phyloP scores from a whole-genome alignment of 2,888 invertebrate species.

The Timandra comae region DNA sequence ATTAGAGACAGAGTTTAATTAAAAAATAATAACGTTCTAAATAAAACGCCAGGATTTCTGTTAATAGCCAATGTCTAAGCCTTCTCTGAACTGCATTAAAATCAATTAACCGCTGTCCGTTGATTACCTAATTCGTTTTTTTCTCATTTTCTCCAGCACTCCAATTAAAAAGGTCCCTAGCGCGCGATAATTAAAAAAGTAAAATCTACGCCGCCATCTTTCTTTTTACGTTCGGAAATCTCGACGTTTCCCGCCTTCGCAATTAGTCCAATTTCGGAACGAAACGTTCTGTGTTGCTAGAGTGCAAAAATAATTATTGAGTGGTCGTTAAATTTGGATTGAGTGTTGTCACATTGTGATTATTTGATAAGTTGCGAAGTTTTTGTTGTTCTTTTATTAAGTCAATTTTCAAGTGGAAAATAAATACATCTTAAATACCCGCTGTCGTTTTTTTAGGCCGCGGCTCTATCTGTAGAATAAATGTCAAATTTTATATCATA shows the following conservation, averaged over 20 bases:
- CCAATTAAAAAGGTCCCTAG: conserved; percentile 30
- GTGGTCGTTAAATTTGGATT: conserved; percentile 15
- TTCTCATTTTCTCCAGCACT: conserved; percentile 25
- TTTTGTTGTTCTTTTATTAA: no score
- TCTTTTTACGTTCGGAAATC: conserved; percentile 44
- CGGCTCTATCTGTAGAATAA: no score
- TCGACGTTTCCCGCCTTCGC: conserved; percentile 37
- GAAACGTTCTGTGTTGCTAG: conserved; percentile 39
- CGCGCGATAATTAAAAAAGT: conserved; percentile 51
- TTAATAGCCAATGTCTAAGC: no score
- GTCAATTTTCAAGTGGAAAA: no score
- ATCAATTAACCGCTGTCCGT: conserved; percentile 17
- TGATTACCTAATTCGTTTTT: conserved; percentile 20
- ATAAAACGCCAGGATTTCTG: no score
- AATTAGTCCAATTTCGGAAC: conserved; percentile 63
- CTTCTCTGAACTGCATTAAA: conserved; percentile 12
- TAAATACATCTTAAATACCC: no score
- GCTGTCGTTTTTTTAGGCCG: no score
- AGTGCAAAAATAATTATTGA: conserved; percentile 33
- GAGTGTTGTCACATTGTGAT: no score
- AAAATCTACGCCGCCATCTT: conserved; percentile 41
- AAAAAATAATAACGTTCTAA: no score
- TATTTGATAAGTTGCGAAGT: no score
- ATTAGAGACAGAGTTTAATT: no score
- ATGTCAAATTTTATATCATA: no score